A percentile compares a stretch with the other conserved stretches of the same genome.
Conservation (phyloP, 2,113 vertebrate species). For the Elanus axillaris region DNA sequence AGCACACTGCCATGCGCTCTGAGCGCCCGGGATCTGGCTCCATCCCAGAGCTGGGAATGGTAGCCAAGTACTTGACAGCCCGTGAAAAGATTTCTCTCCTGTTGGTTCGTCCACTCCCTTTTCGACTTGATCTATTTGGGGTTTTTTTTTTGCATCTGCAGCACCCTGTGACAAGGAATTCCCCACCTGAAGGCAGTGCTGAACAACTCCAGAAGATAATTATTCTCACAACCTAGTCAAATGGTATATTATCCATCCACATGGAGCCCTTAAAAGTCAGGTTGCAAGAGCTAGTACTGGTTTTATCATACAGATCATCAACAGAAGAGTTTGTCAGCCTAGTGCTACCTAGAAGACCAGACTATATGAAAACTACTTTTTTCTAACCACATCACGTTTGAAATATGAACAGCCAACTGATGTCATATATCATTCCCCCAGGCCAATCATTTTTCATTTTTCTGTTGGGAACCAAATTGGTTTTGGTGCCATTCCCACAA, state of each 20-base stretch:
- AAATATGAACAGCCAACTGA: not conserved
- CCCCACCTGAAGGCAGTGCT: not conserved
- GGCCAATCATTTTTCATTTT: not conserved
- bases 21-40: not conserved
- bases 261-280: not conserved
- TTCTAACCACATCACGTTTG: not conserved
- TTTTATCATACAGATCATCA: not conserved
- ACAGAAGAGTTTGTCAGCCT: not conserved
- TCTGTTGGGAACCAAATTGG: not conserved
- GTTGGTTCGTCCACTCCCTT: not conserved
- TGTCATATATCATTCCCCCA: not conserved
- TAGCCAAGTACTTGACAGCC: not conserved
- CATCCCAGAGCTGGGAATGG: not conserved
- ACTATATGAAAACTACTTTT: not conserved
- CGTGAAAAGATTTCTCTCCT: not conserved
- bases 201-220: not conserved
- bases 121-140: not conserved
- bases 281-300: not conserved
- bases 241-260: not conserved
- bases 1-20: accelerated
- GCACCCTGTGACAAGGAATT: not conserved
- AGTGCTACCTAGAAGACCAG: not conserved
- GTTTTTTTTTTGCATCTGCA: not conserved
- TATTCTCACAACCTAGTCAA: not conserved
- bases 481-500: not conserved